phyloP scores from a whole-genome alignment of 2,888 invertebrate genomes.

The Silvanus unidentatus region DNA sequence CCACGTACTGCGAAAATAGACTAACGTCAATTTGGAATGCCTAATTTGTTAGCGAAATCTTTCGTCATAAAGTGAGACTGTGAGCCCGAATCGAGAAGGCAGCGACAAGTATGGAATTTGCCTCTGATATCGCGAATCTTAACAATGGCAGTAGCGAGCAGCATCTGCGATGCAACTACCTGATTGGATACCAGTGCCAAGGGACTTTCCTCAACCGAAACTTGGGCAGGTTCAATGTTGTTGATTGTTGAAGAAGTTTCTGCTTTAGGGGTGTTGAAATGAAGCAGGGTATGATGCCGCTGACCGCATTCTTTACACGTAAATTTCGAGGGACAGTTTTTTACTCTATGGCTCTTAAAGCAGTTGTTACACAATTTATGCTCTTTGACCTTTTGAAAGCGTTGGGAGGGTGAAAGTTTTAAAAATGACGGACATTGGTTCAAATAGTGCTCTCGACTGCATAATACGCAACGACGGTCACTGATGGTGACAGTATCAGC shows the following conservation, averaged over 20 bases:
- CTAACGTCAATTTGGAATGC: neutral
- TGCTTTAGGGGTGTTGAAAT: no score
- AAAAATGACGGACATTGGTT: no score
- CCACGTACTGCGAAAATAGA: neutral
- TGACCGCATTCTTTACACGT: neutral
- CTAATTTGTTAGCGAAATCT: neutral
- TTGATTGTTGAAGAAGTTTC: no score
- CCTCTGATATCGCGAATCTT: neutral
- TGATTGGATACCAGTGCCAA: no score
- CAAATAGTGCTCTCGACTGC: no score
- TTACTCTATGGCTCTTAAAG: neutral
- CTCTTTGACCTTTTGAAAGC: neutral
- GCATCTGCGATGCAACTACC: no score
- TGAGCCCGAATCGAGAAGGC: neutral
- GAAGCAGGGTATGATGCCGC: neutral
- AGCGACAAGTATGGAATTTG: neutral
- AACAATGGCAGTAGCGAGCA: neutral
- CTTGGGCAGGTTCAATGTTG: no score
- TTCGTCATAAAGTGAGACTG: slow-evolving; percentile 1
- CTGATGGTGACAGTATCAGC: no score
- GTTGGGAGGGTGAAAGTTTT: no score
- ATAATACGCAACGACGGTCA: no score
- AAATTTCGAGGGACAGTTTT: neutral
- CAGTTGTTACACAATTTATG: neutral
- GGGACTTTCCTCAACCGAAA: no score